These are phyloP conservation scores for Epirrita christyi DNA, from an alignment of 2,888 invertebrate genomes.

Conservation along the genomic window DNA sequence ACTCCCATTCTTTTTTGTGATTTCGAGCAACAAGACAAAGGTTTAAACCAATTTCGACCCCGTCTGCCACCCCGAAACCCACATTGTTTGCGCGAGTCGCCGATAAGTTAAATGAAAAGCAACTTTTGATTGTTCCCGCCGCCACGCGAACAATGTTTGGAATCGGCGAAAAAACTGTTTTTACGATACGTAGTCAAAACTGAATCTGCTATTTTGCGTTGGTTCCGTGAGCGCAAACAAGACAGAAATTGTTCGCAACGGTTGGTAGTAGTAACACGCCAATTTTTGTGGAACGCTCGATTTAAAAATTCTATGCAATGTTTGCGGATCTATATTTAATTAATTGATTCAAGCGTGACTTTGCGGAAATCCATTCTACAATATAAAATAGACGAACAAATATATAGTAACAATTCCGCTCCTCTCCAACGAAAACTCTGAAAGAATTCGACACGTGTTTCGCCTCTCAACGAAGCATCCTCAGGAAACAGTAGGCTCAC, in stretches of 20 bases:
- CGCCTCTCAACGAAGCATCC: too few species aligned
- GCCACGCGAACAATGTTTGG: slow-evolving; percentile 48
- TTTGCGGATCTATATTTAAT: neutral
- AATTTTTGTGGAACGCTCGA: slow-evolving; percentile 11
- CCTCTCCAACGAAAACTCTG: too few species aligned
- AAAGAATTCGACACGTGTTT: too few species aligned
- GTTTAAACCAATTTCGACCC: slow-evolving; percentile 64
- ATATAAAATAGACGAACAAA: too few species aligned
- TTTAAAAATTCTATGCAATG: slow-evolving; percentile 5
- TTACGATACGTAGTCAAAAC: slow-evolving; percentile 44
- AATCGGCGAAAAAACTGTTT: slow-evolving; percentile 39
- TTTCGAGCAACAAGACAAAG: slow-evolving; percentile 56
- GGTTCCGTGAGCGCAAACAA: slow-evolving; percentile 42
- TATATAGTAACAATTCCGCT: too few species aligned
- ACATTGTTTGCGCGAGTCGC: slow-evolving; percentile 55
- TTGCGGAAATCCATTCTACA: too few species aligned
- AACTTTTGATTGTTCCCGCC: slow-evolving; percentile 65
- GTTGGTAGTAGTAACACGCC: slow-evolving; percentile 33
- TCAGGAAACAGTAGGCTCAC: too few species aligned
- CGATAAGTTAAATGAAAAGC: slow-evolving; percentile 72
- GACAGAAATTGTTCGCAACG: slow-evolving; percentile 43
- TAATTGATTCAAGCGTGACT: too few species aligned
- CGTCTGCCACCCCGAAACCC: slow-evolving; percentile 51
- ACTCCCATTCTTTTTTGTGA: slow-evolving; percentile 24
- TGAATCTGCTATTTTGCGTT: slow-evolving; percentile 45